Base-by-base conservation (phyloP, 1,140 invertebrate genomes). In the Stratiolaelaps scimitus region DNA sequence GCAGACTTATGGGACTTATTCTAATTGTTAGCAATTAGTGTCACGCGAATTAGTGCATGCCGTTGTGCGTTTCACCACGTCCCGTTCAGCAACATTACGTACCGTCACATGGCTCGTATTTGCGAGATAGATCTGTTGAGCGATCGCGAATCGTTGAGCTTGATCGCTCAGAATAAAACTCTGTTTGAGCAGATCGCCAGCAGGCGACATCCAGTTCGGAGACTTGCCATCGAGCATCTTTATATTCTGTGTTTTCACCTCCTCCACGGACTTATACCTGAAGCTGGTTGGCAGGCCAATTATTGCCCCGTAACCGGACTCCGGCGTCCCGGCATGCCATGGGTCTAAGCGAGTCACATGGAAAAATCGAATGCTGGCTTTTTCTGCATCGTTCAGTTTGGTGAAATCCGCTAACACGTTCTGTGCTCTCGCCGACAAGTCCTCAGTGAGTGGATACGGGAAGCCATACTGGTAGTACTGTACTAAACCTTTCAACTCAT, bases 51-150 rank as follows among this genome's bases (percentile, higher is more conserved):
- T n/a, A n/a, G n/a, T n/a, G n/a, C n/a, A n/a, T n/a, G n/a, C n/a
- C n/a, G n/a, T n/a, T n/a, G n/a, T n/a, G n/a, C n/a, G n/a, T n/a
- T n/a, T n/a, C n/a, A n/a, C n/a, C n/a, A n/a, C n/a, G n/a, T n/a
- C n/a, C n/a, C n/a, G n/a, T 40, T 40, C 10, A 40, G 34, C 34
- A 40, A 60, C 1, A 26, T 2, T 26, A 60, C 53, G 5, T 34
- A 60, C 53, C 23, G 53, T 60, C 26, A 60, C 53, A 23, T 60
- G 53, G 34, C 34, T 60, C 26, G 26, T 60, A 23, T 60, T 23
- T 2, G 53, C 53, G 26, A 60, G 26, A 34, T 60, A 60, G 34
- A 60, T 60, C 26, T 60, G 53, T 26, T 60, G 53, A 26, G 53
- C 53, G 23, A 60, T 60, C 1, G 53, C 53, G 23, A 29, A 60